Evolutionary conservation across 64 coral and sea anemone genomes (phyloP), one percentile per base, ranked within the genome.

Genomic region (Catalaphyllia jardinei): DNA sequence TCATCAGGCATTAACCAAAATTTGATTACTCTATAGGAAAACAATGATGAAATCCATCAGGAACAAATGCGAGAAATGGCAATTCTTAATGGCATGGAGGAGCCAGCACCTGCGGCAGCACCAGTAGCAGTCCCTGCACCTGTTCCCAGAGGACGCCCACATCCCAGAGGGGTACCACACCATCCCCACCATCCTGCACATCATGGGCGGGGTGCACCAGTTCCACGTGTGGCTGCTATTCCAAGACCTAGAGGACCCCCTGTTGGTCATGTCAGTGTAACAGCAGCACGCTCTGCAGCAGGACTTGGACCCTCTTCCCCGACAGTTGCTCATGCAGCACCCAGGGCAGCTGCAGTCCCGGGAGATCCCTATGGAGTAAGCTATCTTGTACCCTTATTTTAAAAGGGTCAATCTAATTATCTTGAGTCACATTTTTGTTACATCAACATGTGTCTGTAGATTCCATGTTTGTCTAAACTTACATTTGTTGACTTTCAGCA

Each of bases 41-140:
- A 89, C 46, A 98, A 98, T 79, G 96, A 98, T 88, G 93, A 94
- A 79, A 98, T 98, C 42, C 93, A 94, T 46, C 96, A 98, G 90
- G 96, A 98, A 67, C 96, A 98, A 63, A 98, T 98, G 96, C 60
- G 96, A 46, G 96, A 98, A 88, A 95, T 98, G 96, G 96, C 96
- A 31, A 95, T 92, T 35, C 90, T 98, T 30, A 98, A 94, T 93
- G 92, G 92, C 31, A 95, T 98, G 82, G 96, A 94, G 28, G 79
- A 89, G 16, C 61, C 88, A 54, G 85, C 14, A 15, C 87, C 82
- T 12, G 75, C 59, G 0, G 69, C 91, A 50, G 74, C 91, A 25
- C 91, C 87, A 54, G 79, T 60, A 14, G 79, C 77, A 30, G 79
- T 88, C n/a, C 24, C 91, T 35, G 84, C 91, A 62, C 91, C 94